Conservation (phyloP, 2,113 vertebrate species). For the Tenrec ecaudatus region DNA sequence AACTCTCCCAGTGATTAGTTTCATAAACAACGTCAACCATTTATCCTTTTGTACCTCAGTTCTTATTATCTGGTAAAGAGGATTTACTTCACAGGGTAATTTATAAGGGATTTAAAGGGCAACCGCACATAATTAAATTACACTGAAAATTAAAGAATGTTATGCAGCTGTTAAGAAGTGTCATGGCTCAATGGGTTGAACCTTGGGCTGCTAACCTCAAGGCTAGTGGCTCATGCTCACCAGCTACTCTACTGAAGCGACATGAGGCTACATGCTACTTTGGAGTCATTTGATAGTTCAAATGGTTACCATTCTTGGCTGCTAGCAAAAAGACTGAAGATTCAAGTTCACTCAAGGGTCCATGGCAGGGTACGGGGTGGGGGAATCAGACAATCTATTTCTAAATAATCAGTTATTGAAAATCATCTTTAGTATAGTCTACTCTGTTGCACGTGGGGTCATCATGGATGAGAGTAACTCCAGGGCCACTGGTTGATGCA, state of each 20-base stretch:
- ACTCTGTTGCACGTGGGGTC: background rate
- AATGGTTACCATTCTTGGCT: background rate
- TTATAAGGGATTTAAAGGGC: background rate
- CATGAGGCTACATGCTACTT: background rate
- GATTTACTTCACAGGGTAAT: background rate
- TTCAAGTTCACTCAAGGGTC: background rate
- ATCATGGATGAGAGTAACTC: background rate
- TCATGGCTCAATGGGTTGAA: no score
- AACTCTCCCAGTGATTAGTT: background rate
- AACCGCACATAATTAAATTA: background rate
- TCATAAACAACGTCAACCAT: background rate
- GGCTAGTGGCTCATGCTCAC: no score
- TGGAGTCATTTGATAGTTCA: background rate
- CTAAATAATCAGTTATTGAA: background rate
- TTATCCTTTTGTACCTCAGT: background rate
- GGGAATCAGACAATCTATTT: background rate
- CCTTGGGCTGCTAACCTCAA: no score
- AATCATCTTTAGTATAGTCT: background rate
- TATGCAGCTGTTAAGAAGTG: background rate
- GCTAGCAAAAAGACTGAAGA: background rate
- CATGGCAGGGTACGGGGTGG: background rate
- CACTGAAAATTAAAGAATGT: background rate
- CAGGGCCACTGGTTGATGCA: background rate
- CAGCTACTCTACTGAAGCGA: no score
- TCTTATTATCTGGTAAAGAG: slow-evolving; percentile 35